Evolutionary conservation across 2,797 vertebrate genomes (phyloP).

Genomic region (Oryzias sinensis): DNA sequence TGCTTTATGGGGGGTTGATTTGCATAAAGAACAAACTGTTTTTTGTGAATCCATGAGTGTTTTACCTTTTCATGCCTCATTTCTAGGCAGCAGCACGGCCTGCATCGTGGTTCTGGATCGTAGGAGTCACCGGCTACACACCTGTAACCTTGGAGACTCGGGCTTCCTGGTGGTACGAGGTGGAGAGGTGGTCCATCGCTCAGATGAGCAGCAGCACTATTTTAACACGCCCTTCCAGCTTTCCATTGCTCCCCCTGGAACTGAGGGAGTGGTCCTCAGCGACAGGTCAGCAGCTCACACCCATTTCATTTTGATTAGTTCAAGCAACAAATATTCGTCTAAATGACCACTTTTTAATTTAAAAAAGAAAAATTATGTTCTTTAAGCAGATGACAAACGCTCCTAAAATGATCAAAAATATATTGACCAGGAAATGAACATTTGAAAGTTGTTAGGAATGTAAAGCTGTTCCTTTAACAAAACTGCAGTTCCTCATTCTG

Average conservation of each 20-base stretch:
- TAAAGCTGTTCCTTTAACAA: constrained; percentile 4
- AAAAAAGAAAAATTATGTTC: no score
- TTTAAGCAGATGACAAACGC: no score
- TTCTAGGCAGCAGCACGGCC: constrained; percentile 93
- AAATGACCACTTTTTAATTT: no score
- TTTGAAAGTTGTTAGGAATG: no score
- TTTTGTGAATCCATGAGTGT: background rate
- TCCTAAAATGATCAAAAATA: no score
- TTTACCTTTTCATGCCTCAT: background rate
- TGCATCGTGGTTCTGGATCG: constrained; percentile 95
- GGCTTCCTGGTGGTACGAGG: constrained; percentile 95
- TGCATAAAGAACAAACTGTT: no score
- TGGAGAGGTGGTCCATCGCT: constrained; percentile 96
- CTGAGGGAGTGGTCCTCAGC: constrained; percentile 93
- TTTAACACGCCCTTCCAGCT: constrained; percentile 99
- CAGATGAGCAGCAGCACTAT: constrained; percentile 88
- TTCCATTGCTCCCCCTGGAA: constrained; percentile 93
- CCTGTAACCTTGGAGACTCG: constrained; percentile 95
- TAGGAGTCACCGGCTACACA: constrained; percentile 89
- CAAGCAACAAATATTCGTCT: no score
- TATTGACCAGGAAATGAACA: no score
- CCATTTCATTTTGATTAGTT: no score
- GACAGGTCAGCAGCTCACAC: constrained; percentile 84
- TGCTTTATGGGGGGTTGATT: no score
- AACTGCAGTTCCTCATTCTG: no score